Base-by-base conservation (phyloP, 2,888 invertebrate species). In the Notodonta ziczac region DNA sequence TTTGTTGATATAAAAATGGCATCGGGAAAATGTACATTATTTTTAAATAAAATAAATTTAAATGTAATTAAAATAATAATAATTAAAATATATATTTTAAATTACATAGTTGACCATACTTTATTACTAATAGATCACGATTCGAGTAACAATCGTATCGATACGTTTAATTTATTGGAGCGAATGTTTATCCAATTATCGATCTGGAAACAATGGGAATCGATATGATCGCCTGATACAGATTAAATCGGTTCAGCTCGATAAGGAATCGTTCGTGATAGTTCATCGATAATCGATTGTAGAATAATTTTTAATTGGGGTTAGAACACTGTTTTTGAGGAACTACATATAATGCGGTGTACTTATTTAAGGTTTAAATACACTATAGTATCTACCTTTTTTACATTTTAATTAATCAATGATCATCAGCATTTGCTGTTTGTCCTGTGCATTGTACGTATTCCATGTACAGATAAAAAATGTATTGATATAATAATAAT, bases 161-260 rank as follows among this genome's bases (percentile, higher is more conserved):
- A 56, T 56, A 44, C 14, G 44, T 16, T 24, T 73, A 72, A 73
- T 75, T 73, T 76, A 75, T 73, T 68, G 65, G 70, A 70, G 66
- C 72, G 74, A 76, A 73, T 76, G 70, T 76, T 74, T 71, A 71
- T 74, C 74, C 76, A 76, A 75, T 75, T 74, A 75, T 69, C 74
- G 74, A 76, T 75, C 65, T 70, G 67, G 66, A 66, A 72, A 75
- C 74, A 75, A 76, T 76, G 74, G 39, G 70, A 61, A 67, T 76
- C 68, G 74, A 74, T 76, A 74, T 72, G 72, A 76, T 76, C 74
- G 64, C 58, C 67, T 67, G 76, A 76, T 73, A 73, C 73, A 60
- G 74, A 76, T 75, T 24, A 62, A 67, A 74, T 76, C 74, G 66
- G 64, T 68, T 70, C 59, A 59, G 61, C 73, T 67, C 63, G 67